A percentile compares a stretch with the other conserved stretches of the same genome.
These are phyloP conservation scores for Bubo scandiacus DNA, from an alignment of 2,113 vertebrate genomes.

Conservation along the genomic window DNA sequence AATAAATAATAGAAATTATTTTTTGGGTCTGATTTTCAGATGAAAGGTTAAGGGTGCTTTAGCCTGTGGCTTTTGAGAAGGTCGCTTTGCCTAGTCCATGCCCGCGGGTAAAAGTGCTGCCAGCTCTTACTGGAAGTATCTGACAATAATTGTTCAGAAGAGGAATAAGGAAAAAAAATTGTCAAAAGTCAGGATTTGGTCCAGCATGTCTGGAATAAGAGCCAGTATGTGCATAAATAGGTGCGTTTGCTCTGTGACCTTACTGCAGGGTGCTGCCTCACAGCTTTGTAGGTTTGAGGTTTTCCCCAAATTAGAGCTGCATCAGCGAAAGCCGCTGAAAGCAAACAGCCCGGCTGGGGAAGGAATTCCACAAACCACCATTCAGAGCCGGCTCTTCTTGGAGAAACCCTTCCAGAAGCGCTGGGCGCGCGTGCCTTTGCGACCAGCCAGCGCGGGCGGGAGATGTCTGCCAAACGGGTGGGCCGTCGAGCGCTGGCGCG, in stretches of 20 bases:
- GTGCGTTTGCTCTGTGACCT: not conserved
- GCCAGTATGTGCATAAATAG: not conserved
- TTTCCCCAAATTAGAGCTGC: constrained; percentile 22
- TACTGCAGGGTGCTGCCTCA: not conserved
- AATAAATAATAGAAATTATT: not conserved
- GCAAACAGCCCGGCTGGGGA: not conserved
- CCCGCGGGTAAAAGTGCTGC: not conserved
- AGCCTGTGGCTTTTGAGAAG: accelerated
- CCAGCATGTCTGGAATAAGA: not conserved
- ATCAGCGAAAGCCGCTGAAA: not conserved
- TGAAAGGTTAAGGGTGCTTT: accelerated
- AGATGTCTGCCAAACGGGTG: accelerated
- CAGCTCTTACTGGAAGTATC: not conserved
- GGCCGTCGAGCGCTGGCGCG: accelerated
- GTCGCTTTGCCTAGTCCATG: not conserved
- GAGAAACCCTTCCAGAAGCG: not conserved
- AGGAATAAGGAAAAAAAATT: not conserved
- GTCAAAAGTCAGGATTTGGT: not conserved
- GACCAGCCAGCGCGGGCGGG: accelerated
- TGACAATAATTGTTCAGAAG: not conserved
- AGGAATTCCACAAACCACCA: not conserved
- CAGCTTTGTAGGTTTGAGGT: constrained; percentile 25
- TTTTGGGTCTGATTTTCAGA: not conserved
- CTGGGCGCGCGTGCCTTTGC: accelerated
- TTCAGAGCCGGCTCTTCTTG: not conserved